Evolutionary conservation across 2,888 invertebrate species (phyloP), one percentile per base, ranked within the genome.

Genomic region (Torymus aiolomorphi): DNA sequence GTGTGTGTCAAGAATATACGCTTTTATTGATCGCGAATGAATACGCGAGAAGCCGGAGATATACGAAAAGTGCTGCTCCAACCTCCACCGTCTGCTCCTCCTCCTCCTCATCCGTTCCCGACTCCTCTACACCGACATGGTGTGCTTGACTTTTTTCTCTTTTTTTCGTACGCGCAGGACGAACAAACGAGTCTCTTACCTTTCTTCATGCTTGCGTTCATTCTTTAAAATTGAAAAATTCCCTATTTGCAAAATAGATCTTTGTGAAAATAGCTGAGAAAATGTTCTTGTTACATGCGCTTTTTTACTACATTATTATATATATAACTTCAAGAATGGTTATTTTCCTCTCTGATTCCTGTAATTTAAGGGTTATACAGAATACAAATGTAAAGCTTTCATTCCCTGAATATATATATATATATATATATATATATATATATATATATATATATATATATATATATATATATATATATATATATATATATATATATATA

Each of bases 1-100:
- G 88, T 88, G 88, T 86, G 88, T 88, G 87, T 88, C 88, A 88
- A 88, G 88, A 88, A 88, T 88, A 88, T 86, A 87, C 87, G 86
- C 87, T 88, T 76, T 79, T 82, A 88, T 88, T 88, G 88, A 88
- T 88, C 88, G 88, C 84, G 83, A 84, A 86, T 85, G 85, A 86
- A 86, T 86, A 84, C 84, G 83, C 85, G 86, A 84, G 83, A 81
- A 78, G 78, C 73, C 78, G 77, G 79, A 81, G 84, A 85, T 83
- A 82, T 84, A 82, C 83, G 83, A 83, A 84, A 85, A 85, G 62
- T 63, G 67, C 66, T 31, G 61, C 72, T 31, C 31, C 31, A 31
- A 31, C 31, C 31, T 31, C 31, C 2, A 31, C 31, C 31, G 31
- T 31, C 31, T 31, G 31, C 31, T 66, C 13, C 65, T 20, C 16